Conservation (phyloP, 2,113 vertebrate genomes). For the Corythoichthys haematopterus region DNA sequence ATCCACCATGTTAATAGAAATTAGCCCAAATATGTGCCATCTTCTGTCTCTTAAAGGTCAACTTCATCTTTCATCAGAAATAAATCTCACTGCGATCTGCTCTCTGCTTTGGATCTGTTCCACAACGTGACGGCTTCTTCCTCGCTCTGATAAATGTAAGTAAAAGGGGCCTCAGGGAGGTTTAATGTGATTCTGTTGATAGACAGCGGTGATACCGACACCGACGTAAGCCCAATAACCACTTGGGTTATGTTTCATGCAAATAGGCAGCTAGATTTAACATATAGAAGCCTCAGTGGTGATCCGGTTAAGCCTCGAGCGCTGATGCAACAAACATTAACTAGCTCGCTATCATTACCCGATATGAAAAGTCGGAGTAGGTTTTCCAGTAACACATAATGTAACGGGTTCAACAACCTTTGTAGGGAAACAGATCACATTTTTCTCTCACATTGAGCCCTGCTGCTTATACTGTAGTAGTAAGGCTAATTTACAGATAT, state of each 20-base stretch:
- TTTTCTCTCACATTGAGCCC: too few relatives aligned
- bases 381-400: neutral
- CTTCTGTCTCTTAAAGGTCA: constrained; percentile 1
- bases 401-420: neutral
- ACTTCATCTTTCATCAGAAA: constrained; percentile 1
- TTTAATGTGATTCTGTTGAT: constrained; percentile 8
- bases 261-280: neutral
- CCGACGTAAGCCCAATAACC: neutral
- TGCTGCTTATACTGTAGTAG: too few relatives aligned
- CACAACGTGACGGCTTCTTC: neutral
- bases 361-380: neutral
- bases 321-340: neutral
- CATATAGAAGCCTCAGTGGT: neutral
- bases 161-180: neutral
- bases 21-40: neutral
- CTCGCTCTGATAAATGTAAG: neutral
- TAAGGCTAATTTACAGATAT: too few relatives aligned
- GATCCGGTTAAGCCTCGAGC: neutral
- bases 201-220: neutral
- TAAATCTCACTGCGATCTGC: constrained; percentile 1
- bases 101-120: neutral
- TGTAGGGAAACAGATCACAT: too few relatives aligned
- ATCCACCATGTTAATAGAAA: neutral
- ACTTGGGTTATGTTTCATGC: constrained; percentile 5
- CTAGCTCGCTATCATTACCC: neutral